Percentiles rank a stretch among this genome's conserved stretches.
Conservation (phyloP, 2,797 vertebrate genomes). For the Babyrousa celebensis region DNA sequence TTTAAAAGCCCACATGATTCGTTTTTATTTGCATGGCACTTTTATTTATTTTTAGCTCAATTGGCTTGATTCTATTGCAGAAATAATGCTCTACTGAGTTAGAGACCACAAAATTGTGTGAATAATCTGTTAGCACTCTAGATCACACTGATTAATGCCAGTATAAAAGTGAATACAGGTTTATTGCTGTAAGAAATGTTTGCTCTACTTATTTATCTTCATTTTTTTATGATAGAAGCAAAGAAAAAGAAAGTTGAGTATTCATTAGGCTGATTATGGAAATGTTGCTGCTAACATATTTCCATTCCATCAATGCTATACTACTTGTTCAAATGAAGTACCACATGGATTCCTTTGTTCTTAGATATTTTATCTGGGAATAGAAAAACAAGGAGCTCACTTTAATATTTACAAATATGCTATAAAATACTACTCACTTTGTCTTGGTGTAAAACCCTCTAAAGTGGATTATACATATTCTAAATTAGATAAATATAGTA, state of each 20-base stretch:
- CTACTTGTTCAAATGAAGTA: not conserved
- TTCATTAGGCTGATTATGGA: not conserved
- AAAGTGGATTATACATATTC: not conserved
- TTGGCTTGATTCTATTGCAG: not conserved
- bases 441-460: not conserved
- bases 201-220: not conserved
- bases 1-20: slow-evolving; percentile 26
- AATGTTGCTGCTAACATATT: not conserved
- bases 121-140: slow-evolving; percentile 59
- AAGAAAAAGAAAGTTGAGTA: not conserved
- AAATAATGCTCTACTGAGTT: slow-evolving; percentile 31
- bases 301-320: not conserved
- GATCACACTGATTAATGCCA: slow-evolving; percentile 38
- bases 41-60: slow-evolving; percentile 60
- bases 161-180: slow-evolving; percentile 40
- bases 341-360: not conserved
- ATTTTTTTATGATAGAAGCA: not conserved
- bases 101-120: not conserved
- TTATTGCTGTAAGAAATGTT: slow-evolving; percentile 28
- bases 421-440: slow-evolving; percentile 38
- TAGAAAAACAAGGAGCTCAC: not conserved
- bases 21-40: slow-evolving; percentile 43
- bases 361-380: not conserved
- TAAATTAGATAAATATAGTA: not conserved
- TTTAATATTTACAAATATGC: slow-evolving; percentile 33